Evolutionary conservation across 2,797 vertebrate species (phyloP), one percentile per base, ranked within the genome.

Genomic region (Halcyon smyrnensis): DNA sequence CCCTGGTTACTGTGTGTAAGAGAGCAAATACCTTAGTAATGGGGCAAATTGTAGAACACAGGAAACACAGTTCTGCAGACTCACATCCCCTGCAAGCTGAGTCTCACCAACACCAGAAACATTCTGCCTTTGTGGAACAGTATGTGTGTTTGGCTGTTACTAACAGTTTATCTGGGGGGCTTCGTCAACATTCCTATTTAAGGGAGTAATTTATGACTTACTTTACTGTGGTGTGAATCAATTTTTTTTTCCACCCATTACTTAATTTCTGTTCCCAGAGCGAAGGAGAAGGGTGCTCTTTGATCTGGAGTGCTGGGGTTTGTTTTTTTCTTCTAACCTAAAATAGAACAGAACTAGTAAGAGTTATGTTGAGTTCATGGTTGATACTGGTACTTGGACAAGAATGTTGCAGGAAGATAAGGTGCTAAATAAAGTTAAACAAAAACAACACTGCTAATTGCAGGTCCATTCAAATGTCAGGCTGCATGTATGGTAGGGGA

Each of bases 381-480:
- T 92, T 96, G 93, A 96, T 80, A 73, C 70, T 95, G 79, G 94
- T 94, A 80, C 87, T 71, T 1, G 5, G 69, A 96, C 96, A 97
- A 96, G 97, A 97, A 97, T 96, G 95, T 78, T 83, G 80, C 2
- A 6, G 86, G 39, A 88, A 97, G 97, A 97, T 97, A 97, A 96
- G 95, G 96, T 95, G 91, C 96, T 97, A 97, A 97, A 96, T 95
- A 96, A 97, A 97, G 95, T 96, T 84, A 82, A 94, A 84, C 63
- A 64, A 90, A 96, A 96, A 77, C 90, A 95, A 63, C n/a, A 8
- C 83, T 80, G 77, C 70, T 94, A 89, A 95, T 93, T 96, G 87
- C 54, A 54, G 76, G 65, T 89, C 84, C 68, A 91, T 95, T 90
- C 78, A 89, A 96, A 95, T 88, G 83, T 84, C 87, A 89, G 63